Evolutionary conservation across 2,113 vertebrate genomes (phyloP).

Genomic region (Corvus hawaiiensis): DNA sequence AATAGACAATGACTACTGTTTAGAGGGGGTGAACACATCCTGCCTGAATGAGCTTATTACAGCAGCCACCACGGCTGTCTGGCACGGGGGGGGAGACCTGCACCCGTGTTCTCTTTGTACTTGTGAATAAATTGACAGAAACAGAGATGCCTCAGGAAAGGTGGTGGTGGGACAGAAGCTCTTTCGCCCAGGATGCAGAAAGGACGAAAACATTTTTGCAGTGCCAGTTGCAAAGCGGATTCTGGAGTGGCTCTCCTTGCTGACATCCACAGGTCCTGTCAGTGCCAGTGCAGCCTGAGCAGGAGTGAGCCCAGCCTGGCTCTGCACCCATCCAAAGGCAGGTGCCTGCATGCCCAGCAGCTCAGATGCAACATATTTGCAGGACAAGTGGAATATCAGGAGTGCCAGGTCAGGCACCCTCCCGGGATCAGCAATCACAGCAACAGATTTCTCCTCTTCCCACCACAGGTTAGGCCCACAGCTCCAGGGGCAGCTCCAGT

Average conservation of each 20-base stretch:
- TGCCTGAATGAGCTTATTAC: background rate
- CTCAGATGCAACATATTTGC: background rate
- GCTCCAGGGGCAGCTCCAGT: background rate
- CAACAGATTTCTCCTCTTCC: background rate
- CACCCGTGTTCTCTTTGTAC: background rate
- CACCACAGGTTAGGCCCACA: background rate
- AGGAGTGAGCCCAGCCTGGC: background rate
- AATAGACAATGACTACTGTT: constrained; percentile 13
- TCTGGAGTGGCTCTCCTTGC: background rate
- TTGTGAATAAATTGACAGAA: background rate
- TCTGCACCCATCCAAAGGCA: background rate
- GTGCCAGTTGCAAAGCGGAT: background rate
- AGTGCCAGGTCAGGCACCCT: background rate
- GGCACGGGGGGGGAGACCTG: background rate
- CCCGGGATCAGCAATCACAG: background rate
- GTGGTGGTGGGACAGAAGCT: background rate
- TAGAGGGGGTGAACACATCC: background rate
- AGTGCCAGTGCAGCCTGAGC: fast-evolving
- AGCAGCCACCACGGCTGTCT: background rate
- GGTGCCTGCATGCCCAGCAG: background rate
- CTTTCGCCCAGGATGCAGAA: background rate
- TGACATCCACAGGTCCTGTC: background rate
- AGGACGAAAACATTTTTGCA: background rate
- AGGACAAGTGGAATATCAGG: background rate
- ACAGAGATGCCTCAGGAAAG: background rate